Conservation (phyloP, 2,888 invertebrate species). For the Podabrus alpinus region DNA sequence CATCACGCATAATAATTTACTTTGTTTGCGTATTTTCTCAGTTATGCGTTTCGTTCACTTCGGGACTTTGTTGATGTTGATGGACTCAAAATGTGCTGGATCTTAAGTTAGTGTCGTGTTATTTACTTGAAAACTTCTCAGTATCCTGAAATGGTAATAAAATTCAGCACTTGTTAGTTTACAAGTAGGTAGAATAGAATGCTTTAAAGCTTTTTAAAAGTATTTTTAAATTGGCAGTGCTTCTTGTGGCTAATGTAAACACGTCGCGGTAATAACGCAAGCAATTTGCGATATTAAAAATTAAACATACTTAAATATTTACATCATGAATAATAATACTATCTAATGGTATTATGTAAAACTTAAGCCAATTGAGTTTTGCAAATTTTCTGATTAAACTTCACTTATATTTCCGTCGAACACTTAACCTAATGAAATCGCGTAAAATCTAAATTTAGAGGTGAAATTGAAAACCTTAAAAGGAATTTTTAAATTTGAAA, state of each 20-base stretch:
- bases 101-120: conserved; percentile 7
- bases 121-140: background rate
- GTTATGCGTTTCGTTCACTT: background rate
- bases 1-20: background rate
- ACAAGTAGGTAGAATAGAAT: background rate
- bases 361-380: background rate
- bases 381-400: background rate
- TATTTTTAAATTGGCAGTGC: background rate
- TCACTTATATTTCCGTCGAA: background rate
- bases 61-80: conserved; percentile 16
- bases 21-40: background rate
- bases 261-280: background rate
- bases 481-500: too few species aligned
- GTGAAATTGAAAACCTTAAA: background rate
- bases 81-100: conserved; percentile 3
- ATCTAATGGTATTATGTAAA: too few species aligned
- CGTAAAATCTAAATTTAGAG: background rate
- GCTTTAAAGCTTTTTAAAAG: conserved; percentile 1
- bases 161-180: background rate
- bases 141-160: conserved; percentile 19
- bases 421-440: background rate
- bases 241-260: background rate
- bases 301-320: background rate
- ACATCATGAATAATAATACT: background rate
- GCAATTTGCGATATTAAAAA: background rate